Base-by-base conservation (phyloP, 2,888 invertebrate genomes). In the Orchesella flavescens region DNA sequence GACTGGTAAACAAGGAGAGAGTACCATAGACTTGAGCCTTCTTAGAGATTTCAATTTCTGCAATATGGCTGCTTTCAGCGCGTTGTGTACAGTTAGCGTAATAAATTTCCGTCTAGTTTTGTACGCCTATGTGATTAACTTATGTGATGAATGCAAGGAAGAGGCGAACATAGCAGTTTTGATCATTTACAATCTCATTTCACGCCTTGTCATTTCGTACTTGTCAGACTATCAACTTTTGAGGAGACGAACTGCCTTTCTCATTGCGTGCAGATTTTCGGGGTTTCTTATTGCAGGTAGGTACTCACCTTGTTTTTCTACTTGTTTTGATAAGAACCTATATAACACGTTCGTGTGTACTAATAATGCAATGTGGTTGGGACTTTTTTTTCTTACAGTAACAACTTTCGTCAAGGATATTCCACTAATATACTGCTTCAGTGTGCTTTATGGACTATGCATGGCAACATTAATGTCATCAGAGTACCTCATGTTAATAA, bases 401-500 rank as follows among this genome's bases (percentile, higher is more conserved):
- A 75, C 85, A 24, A 84, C 85, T 1, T 74, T 79, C 19, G 59
- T 79, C n/a, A 49, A 81, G 15, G 83, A 86, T 71, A 59, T 83
- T n/a, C 17, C 53, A 10, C 24, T 84, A 23, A 83, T 87, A 61
- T 86, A 87, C 24, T 63, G 77, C 15, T 63, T 87, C 44, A 75
- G 85, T 61, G 84, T 77, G n/a, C 55, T 81, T 10, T 88, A 84
- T 73, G 88, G 88, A n/a, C 49, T 86, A n/a, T 85, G 83, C 49
- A 49, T 61, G 21, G 88, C 86, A 49, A 61, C 84, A 46, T 21
- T 86, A 10, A 24, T 74, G 17, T 83, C 83, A 3, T 86, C 86
- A 0, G 86, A 87, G 61, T 83, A 86, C 19, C 57, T 88, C 10
- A 84, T 88, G 83, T 85, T 87, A 63, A 83, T 83, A 44, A 87